Conservation (phyloP, 2,888 invertebrate genomes). For the Leucoma salicis region DNA sequence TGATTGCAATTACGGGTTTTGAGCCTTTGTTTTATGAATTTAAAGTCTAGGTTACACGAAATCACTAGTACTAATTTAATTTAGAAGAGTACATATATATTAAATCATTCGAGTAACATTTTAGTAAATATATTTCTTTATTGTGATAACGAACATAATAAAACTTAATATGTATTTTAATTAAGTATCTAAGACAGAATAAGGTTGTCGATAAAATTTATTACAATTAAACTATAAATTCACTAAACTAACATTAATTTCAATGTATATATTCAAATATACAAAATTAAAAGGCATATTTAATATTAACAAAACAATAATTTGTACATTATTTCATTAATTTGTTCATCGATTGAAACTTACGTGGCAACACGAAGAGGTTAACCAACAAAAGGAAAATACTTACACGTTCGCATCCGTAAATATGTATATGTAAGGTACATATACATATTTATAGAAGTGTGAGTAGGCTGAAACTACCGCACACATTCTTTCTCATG, state of each 20-base stretch:
- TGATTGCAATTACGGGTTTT: no score
- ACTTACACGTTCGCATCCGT: background rate
- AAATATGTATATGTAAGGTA: conserved; percentile 1
- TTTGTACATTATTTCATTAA: conserved; percentile 55
- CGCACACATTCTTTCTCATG: no score
- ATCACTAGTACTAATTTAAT: no score
- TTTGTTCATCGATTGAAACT: conserved; percentile 33
- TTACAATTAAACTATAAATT: conserved; percentile 27
- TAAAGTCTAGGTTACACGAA: no score
- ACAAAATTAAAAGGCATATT: conserved; percentile 46
- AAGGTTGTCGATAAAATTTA: conserved; percentile 34
- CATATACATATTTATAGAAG: no score
- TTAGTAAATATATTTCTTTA: no score
- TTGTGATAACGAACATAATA: no score
- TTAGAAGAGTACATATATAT: no score
- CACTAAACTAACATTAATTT: conserved; percentile 28
- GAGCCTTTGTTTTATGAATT: no score
- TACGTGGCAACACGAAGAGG: conserved; percentile 24
- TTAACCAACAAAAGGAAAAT: background rate
- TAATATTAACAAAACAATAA: conserved; percentile 47
- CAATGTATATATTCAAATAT: conserved; percentile 33
- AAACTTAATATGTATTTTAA: no score
- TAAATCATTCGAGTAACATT: no score
- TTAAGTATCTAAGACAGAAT: background rate
- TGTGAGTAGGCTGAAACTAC: no score